Percentiles rank a stretch among this genome's conserved stretches.
These are phyloP conservation scores for Alces alces DNA, from an alignment of 2,113 vertebrate genomes.

Conservation along the genomic window DNA sequence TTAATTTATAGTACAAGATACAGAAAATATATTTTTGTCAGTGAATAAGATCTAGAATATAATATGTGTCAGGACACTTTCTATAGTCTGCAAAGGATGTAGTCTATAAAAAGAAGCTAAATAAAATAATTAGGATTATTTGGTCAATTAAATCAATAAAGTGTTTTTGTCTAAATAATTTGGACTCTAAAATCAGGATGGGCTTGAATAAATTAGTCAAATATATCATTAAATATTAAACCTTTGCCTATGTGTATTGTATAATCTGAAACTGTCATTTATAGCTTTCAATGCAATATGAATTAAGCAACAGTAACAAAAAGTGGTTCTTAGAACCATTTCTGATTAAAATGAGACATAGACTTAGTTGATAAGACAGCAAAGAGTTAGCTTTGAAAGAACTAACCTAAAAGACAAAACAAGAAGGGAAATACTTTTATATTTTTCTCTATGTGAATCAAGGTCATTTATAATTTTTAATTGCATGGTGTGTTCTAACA, in stretches of 20 bases:
- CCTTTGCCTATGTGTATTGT: neutral
- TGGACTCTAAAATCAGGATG: neutral
- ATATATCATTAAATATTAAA: neutral
- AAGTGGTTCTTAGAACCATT: neutral
- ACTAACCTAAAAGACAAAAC: neutral
- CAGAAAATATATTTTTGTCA: neutral
- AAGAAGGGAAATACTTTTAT: neutral
- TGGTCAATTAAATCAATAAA: neutral
- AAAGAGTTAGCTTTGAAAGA: neutral
- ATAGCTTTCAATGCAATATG: neutral
- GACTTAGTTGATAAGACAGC: neutral
- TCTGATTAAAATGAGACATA: neutral
- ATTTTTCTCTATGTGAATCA: neutral
- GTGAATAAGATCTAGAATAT: neutral
- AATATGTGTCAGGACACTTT: neutral
- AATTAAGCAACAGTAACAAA: neutral
- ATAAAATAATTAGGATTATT: conserved; percentile 18
- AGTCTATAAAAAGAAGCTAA: neutral
- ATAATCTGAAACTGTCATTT: neutral
- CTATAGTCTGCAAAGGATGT: neutral
- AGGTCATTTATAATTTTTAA: neutral
- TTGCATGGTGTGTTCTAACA: neutral
- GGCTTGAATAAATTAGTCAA: neutral
- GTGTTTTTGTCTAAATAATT: neutral
- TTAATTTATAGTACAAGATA: neutral